These are phyloP conservation scores for Poeciliopsis turrubarensis DNA, from an alignment of 2,113 vertebrate genomes.

Conservation along the genomic window DNA sequence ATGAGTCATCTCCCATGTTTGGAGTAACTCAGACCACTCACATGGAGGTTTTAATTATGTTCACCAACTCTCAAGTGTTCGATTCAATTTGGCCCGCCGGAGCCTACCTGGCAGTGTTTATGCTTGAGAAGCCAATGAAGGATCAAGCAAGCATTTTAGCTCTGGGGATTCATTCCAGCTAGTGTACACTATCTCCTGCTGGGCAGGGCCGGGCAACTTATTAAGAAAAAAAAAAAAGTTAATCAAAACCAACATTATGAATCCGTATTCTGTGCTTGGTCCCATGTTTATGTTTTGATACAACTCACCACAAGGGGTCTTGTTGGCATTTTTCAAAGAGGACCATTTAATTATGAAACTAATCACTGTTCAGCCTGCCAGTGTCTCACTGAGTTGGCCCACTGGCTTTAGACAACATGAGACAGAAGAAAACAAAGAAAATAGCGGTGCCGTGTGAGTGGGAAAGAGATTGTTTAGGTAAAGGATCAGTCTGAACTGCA, in stretches of 20 bases:
- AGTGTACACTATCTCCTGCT: background rate
- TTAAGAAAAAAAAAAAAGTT: slow-evolving; percentile 5
- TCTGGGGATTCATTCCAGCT: slow-evolving; percentile 4
- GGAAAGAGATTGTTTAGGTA: background rate
- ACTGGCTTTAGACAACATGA: background rate
- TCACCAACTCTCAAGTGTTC: background rate
- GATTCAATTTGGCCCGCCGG: background rate
- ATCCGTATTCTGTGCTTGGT: background rate
- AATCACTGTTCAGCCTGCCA: slow-evolving; percentile 5
- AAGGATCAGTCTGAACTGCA: background rate
- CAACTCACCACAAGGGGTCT: background rate
- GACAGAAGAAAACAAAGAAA: slow-evolving; percentile 5
- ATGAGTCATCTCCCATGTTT: background rate
- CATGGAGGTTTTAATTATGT: slow-evolving; percentile 6
- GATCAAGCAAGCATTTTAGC: slow-evolving; percentile 1
- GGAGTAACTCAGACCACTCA: slow-evolving; percentile 6
- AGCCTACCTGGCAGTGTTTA: slow-evolving; percentile 2
- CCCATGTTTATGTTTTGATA: slow-evolving; percentile 1
- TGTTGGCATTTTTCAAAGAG: background rate
- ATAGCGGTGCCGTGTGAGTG: background rate
- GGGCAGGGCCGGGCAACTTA: background rate
- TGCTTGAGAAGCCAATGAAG: background rate
- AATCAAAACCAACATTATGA: slow-evolving; percentile 5
- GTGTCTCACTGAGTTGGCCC: background rate
- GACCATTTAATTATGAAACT: slow-evolving; percentile 4